Percentiles rank a stretch among this genome's conserved stretches.
Evolutionary conservation across 2,888 invertebrate genomes (phyloP).

Genomic region (Pachycephus smyrnensis): DNA sequence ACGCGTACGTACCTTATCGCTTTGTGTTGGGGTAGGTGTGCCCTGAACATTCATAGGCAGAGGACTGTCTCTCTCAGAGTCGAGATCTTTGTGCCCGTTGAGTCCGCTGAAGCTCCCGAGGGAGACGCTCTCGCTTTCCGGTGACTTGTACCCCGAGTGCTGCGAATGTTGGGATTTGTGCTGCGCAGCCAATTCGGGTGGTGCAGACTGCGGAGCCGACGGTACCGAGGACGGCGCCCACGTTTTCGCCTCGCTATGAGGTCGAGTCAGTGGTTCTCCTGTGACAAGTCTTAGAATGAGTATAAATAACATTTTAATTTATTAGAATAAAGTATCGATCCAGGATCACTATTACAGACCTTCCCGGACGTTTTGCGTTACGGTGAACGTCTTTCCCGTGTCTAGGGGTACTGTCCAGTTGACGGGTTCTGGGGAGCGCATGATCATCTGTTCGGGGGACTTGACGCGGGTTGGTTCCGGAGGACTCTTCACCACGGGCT

Average conservation of each 20-base stretch:
- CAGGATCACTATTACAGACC: constrained; percentile 65
- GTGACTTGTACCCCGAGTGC: constrained; percentile 64
- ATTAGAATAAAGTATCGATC: background rate
- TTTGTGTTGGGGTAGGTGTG: constrained; percentile 47
- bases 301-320: constrained; percentile 7
- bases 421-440: constrained; percentile 93
- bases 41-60: constrained; percentile 52
- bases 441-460: constrained; percentile 92
- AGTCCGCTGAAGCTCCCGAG: constrained; percentile 62
- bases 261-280: constrained; percentile 86
- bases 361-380: constrained; percentile 90
- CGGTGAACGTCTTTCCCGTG: constrained; percentile 93
- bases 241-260: constrained; percentile 89
- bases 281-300: constrained; percentile 48
- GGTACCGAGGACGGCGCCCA: constrained; percentile 76
- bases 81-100: constrained; percentile 63
- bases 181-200: constrained; percentile 75
- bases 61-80: constrained; percentile 62
- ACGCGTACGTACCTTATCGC: constrained; percentile 39
- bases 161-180: constrained; percentile 61
- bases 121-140: constrained; percentile 65
- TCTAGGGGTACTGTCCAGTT: constrained; percentile 96
- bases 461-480: constrained; percentile 94
- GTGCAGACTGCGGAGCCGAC: constrained; percentile 77
- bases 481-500: constrained; percentile 89